Percentiles rank a stretch among this genome's conserved stretches.
These are phyloP conservation scores for Ploceus nigricollis DNA, from an alignment of 2,113 vertebrate species.

Conservation along the genomic window DNA sequence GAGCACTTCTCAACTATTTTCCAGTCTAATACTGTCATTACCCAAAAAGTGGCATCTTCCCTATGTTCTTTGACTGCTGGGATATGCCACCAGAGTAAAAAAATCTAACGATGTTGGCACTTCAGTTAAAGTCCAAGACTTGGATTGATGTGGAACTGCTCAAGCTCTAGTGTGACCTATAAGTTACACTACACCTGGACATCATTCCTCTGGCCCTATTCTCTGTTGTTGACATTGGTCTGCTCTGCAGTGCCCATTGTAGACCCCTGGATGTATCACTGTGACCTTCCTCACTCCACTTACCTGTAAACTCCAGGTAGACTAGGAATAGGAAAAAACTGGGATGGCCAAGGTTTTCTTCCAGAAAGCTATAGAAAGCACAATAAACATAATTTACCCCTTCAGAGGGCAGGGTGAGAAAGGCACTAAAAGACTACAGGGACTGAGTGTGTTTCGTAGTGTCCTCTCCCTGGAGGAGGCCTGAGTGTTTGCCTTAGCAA, in stretches of 20 bases:
- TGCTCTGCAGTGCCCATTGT: rapidly evolving
- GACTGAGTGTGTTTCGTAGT: background rate
- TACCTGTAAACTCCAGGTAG: background rate
- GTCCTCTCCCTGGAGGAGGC: background rate
- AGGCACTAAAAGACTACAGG: background rate
- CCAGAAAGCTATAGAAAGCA: background rate
- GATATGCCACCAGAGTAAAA: background rate
- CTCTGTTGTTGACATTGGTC: background rate
- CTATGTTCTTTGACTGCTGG: background rate
- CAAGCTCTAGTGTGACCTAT: background rate
- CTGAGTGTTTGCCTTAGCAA: background rate
- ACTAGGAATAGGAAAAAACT: background rate
- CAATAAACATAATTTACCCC: background rate
- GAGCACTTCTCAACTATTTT: background rate
- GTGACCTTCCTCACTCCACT: background rate
- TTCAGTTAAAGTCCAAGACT: background rate
- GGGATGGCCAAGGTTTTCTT: background rate
- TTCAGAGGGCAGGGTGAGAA: background rate
- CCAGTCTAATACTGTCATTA: background rate
- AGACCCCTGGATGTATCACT: background rate
- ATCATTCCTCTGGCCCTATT: background rate
- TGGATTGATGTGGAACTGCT: background rate
- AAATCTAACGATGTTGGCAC: rapidly evolving
- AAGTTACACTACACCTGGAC: background rate
- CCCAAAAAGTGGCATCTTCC: background rate